A percentile compares a stretch with the other conserved stretches of the same genome.
Evolutionary conservation across 2,888 invertebrate genomes (phyloP).

Genomic region (Tiliacea citrago): DNA sequence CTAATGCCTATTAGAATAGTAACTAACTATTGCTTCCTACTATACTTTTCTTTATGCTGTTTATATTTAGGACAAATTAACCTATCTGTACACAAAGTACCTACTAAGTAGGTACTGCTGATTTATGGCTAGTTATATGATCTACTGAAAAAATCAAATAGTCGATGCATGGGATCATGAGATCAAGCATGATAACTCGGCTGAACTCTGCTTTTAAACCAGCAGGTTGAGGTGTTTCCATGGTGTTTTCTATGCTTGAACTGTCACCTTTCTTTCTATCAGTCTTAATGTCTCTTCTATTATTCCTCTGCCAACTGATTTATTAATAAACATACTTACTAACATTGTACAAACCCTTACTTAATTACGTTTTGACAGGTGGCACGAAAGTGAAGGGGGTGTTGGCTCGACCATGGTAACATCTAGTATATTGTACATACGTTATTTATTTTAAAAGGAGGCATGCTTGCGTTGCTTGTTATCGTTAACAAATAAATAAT

Average conservation of each 20-base stretch:
- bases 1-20: not conserved
- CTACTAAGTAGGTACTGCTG: not conserved
- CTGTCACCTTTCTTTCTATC: slow-evolving; percentile 22
- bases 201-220: not conserved
- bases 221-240: not conserved
- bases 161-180: too few relatives aligned
- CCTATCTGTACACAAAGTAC: not conserved
- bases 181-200: too few relatives aligned
- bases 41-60: not conserved
- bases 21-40: not conserved
- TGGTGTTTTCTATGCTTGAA: slow-evolving; percentile 22
- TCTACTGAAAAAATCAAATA: not conserved
- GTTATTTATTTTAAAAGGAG: slow-evolving; percentile 33
- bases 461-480: slow-evolving; percentile 56
- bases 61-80: too few relatives aligned
- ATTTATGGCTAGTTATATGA: not conserved
- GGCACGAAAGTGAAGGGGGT: slow-evolving; percentile 50
- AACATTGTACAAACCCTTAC: slow-evolving; percentile 21
- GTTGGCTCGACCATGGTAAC: slow-evolving; percentile 56
- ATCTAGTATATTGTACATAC: slow-evolving; percentile 49
- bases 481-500: slow-evolving; percentile 56
- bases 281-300: not conserved
- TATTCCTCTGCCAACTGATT: not conserved
- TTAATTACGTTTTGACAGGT: slow-evolving; percentile 56
- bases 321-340: not conserved